These are phyloP conservation scores for Caenorhabditis macrosperma DNA, from an alignment of 2,888 invertebrate genomes.

Conservation along the genomic window DNA sequence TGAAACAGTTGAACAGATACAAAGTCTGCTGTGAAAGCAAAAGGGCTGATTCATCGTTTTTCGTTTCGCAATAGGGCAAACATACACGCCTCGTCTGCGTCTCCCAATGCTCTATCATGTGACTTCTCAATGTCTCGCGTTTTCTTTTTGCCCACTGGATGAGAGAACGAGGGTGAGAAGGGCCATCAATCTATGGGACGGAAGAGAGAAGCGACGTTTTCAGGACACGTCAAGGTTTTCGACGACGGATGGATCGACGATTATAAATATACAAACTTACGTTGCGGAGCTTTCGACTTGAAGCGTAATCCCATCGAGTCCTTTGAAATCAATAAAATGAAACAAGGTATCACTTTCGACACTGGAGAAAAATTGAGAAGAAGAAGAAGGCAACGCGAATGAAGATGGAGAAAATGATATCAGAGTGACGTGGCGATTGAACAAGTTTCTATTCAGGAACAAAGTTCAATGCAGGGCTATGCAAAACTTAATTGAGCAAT, in stretches of 20 bases:
- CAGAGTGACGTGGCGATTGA: too few relatives aligned
- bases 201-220: neutral
- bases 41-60: slow-evolving; percentile 37
- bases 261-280: too few relatives aligned
- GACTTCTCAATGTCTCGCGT: neutral
- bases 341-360: too few relatives aligned
- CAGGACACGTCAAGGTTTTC: neutral
- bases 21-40: neutral
- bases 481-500: too few relatives aligned
- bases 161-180: neutral
- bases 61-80: slow-evolving; percentile 56
- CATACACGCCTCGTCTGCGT: slow-evolving; percentile 23
- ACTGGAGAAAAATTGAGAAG: too few relatives aligned
- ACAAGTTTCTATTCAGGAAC: too few relatives aligned
- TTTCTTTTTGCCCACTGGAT: neutral
- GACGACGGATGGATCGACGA: neutral
- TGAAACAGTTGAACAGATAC: neutral
- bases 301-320: slow-evolving; percentile 11
- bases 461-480: too few relatives aligned
- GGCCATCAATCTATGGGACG: neutral
- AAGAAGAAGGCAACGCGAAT: too few relatives aligned
- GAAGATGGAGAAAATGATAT: too few relatives aligned
- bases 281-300: neutral
- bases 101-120: slow-evolving; percentile 1
- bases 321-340: neutral